These are phyloP conservation scores for Paramisgurnus dabryanus DNA, from an alignment of 2,113 vertebrate species.

Conservation along the genomic window DNA sequence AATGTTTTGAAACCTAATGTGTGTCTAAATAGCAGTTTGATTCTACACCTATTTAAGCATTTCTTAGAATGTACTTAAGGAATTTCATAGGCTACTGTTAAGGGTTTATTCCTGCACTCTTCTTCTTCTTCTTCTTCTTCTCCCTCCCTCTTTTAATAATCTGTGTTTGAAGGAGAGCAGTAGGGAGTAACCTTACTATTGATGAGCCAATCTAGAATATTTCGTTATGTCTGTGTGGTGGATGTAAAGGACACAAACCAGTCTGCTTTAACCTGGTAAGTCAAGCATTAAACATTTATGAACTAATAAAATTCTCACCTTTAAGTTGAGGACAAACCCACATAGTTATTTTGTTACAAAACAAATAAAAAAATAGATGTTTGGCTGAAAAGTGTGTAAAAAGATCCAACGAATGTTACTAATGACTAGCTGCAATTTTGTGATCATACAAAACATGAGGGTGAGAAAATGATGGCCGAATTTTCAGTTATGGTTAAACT, in stretches of 20 bases:
- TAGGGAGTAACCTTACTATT: conserved; percentile 27
- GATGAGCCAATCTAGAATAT: conserved; percentile 15
- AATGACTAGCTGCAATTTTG: too few species aligned
- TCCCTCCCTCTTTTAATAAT: conserved; percentile 26
- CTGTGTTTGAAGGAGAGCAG: conserved; percentile 44
- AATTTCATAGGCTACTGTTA: too few species aligned
- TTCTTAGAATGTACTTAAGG: not conserved
- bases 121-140: not conserved
- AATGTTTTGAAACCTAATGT: not conserved
- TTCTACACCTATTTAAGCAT: not conserved
- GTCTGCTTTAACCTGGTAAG: conserved; percentile 19
- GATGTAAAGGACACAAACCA: conserved; percentile 22
- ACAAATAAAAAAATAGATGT: too few species aligned
- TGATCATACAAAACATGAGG: too few species aligned
- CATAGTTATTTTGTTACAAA: not conserved
- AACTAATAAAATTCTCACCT: too few species aligned
- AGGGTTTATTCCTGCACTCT: not conserved
- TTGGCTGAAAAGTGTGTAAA: too few species aligned
- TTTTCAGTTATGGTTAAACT: too few species aligned
- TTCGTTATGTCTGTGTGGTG: conserved; percentile 13
- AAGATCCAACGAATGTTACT: too few species aligned
- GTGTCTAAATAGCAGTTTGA: not conserved
- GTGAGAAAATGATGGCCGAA: too few species aligned
- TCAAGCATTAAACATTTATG: conserved; percentile 10
- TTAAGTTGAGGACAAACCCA: too few species aligned